A percentile compares a stretch with the other conserved stretches of the same genome.
Evolutionary conservation across 2,888 invertebrate genomes (phyloP).

Genomic region (Cotesia congregata): DNA sequence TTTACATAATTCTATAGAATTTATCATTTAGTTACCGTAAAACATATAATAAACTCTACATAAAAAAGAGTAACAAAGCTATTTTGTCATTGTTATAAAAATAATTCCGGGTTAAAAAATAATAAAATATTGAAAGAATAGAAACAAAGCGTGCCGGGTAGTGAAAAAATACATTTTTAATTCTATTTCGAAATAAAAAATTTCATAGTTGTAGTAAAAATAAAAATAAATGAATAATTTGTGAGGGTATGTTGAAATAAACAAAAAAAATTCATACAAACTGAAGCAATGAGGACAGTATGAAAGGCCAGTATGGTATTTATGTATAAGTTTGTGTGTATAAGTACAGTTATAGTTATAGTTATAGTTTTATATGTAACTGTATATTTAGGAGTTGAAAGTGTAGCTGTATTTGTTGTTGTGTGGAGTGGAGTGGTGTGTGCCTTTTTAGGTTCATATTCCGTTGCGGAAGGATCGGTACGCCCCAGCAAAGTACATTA

Average conservation of each 20-base stretch:
- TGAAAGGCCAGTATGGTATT: constrained; percentile 17
- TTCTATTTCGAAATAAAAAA: neutral
- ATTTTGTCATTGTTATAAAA: too few relatives aligned
- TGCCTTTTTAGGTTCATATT: constrained; percentile 31
- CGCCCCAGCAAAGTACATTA: constrained; percentile 38
- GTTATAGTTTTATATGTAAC: neutral
- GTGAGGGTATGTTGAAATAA: neutral
- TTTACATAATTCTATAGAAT: too few relatives aligned
- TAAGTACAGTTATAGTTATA: neutral
- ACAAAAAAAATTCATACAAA: constrained; percentile 20
- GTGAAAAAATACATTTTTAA: neutral
- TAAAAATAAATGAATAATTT: constrained; percentile 14
- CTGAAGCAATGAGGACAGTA: constrained; percentile 24
- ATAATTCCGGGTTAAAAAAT: neutral
- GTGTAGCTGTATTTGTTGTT: neutral
- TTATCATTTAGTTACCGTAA: too few relatives aligned
- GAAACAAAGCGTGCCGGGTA: neutral
- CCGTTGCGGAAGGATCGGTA: constrained; percentile 20
- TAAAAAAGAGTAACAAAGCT: too few relatives aligned
- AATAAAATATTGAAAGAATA: neutral
- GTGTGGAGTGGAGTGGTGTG: constrained; percentile 12
- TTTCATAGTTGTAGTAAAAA: neutral
- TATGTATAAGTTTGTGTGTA: constrained; percentile 2
- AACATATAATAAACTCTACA: too few relatives aligned
- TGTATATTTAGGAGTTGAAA: neutral